Evolutionary conservation across 1,140 invertebrate species (phyloP).

Genomic region (Trypoxylus dichotomus): DNA sequence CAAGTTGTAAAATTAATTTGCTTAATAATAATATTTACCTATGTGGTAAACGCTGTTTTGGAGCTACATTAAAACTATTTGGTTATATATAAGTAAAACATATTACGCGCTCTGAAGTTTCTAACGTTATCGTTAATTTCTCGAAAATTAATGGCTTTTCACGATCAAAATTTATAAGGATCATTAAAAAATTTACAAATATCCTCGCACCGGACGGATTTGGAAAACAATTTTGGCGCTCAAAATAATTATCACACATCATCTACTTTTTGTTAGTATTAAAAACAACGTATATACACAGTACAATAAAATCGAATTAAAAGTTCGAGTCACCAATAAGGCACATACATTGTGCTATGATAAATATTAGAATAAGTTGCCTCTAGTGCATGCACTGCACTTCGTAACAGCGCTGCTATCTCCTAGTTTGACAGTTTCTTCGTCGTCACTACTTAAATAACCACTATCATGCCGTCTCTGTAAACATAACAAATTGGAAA

Average conservation of each 20-base stretch:
- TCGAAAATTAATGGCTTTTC: too few relatives aligned
- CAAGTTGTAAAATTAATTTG: too few relatives aligned
- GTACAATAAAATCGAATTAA: background rate
- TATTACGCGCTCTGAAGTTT: too few relatives aligned
- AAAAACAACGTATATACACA: slow-evolving; percentile 14
- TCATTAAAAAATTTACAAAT: background rate
- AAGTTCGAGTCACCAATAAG: slow-evolving; percentile 20
- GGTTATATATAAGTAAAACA: too few relatives aligned
- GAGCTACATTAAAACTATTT: too few relatives aligned
- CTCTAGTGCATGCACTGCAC: slow-evolving; percentile 44
- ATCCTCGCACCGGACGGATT: background rate
- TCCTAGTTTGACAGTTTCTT: slow-evolving; percentile 63
- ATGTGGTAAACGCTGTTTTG: too few relatives aligned
- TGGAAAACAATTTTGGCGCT: slow-evolving; percentile 14
- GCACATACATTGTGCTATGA: background rate
- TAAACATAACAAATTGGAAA: slow-evolving; percentile 40
- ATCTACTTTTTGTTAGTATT: slow-evolving; percentile 9
- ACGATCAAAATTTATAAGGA: background rate
- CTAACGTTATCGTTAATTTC: too few relatives aligned
- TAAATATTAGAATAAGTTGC: slow-evolving; percentile 23
- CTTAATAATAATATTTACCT: too few relatives aligned
- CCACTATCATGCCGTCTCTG: slow-evolving; percentile 68
- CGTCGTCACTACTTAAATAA: slow-evolving; percentile 60
- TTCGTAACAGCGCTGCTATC: slow-evolving; percentile 54
- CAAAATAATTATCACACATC: background rate